Percentiles rank a stretch among this genome's conserved stretches.
phyloP scores from a whole-genome alignment of 37 sponge, comb jelly and placozoan genomes.

The Hexactinellida sp. region DNA sequence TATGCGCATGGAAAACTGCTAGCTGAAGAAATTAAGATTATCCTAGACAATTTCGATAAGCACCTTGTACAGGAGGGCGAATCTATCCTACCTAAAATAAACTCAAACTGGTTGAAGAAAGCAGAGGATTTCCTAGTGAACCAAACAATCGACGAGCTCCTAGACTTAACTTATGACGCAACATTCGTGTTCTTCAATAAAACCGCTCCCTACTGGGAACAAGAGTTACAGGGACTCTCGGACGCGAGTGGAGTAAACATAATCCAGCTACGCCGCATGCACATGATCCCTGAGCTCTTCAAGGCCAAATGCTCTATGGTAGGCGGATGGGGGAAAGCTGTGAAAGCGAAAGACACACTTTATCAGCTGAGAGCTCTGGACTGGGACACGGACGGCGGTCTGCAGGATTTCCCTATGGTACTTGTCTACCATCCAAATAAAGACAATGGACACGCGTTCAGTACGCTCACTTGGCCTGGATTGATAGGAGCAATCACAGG shows the following conservation, averaged over 20 bases:
- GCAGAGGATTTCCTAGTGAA: conserved; percentile 8
- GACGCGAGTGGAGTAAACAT: conserved; percentile 36
- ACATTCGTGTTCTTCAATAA: conserved; percentile 18
- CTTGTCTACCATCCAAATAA: conserved; percentile 42
- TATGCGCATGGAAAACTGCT: conserved; percentile 45
- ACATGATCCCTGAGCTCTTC: conserved; percentile 48
- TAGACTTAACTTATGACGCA: not conserved
- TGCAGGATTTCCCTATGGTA: conserved; percentile 37
- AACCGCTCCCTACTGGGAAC: conserved; percentile 28
- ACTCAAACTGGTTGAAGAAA: conserved; percentile 14
- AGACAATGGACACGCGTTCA: conserved; percentile 33
- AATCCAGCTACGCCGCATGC: conserved; percentile 23
- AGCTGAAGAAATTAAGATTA: not conserved
- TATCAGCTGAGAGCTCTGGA: conserved; percentile 42
- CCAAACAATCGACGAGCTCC: not conserved
- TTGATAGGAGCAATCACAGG: conserved; percentile 39
- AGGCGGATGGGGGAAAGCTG: conserved; percentile 37
- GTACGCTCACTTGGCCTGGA: conserved; percentile 47
- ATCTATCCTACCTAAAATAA: not conserved
- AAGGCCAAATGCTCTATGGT: conserved; percentile 57
- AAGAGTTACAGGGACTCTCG: conserved; percentile 37
- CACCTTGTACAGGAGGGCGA: conserved; percentile 10
- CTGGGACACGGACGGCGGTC: conserved; percentile 33
- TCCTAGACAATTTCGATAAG: conserved; percentile 24
- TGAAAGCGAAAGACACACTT: not conserved